Conservation (phyloP, 2,113 vertebrate genomes). For the Pseudolaguvia tuberculata region DNA sequence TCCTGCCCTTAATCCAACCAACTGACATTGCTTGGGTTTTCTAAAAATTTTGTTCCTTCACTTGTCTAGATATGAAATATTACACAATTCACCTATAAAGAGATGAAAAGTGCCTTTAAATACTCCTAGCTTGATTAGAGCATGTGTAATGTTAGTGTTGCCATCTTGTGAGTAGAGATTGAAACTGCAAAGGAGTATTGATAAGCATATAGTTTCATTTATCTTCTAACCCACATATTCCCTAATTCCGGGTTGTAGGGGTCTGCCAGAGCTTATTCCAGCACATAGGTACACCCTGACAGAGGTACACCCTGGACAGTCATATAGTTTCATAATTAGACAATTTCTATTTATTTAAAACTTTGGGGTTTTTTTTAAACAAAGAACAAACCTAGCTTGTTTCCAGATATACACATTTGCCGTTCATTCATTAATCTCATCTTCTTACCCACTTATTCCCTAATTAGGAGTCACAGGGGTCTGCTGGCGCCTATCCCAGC, state of each 20-base stretch:
- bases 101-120: conserved; percentile 4
- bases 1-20: not conserved
- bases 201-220: not conserved
- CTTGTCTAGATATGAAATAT: not conserved
- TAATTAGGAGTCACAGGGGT: no score
- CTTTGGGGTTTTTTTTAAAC: not conserved
- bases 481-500: no score
- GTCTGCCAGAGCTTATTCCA: no score
- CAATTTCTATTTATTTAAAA: not conserved
- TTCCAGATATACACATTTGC: no score
- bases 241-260: no score
- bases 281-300: no score
- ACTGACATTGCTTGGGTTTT: not conserved
- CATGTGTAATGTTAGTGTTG: conserved; percentile 32
- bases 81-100: not conserved
- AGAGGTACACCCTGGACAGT: no score
- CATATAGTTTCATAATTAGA: not conserved
- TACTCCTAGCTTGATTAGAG: not conserved
- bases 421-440: no score
- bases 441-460: no score
- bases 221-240: no score
- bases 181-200: conserved; percentile 16
- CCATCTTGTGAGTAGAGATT: conserved; percentile 46
- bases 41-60: not conserved
- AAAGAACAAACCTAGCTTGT: not conserved